Evolutionary conservation across 1,140 invertebrate genomes (phyloP), one percentile per base, ranked within the genome.

Genomic region (Chymomyza costata): DNA sequence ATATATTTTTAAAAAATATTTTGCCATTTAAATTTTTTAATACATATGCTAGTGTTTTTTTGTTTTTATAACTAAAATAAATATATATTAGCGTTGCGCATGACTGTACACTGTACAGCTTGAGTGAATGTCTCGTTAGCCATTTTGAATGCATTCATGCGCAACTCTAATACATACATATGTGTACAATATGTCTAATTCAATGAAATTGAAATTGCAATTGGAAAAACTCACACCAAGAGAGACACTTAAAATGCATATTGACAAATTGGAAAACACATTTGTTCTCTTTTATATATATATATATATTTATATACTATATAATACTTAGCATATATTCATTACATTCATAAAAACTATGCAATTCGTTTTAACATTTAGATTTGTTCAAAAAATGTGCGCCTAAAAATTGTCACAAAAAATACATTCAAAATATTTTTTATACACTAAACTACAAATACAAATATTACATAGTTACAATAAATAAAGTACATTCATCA

Each of bases 331-430:
- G n/a, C n/a, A n/a, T n/a, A n/a, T n/a, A n/a, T n/a, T n/a, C n/a
- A n/a, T n/a, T n/a, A n/a, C n/a, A n/a, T n/a, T n/a, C n/a, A n/a
- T n/a, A n/a, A n/a, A n/a, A n/a, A n/a, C n/a, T n/a, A 46, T 53
- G 66, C 28, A 51, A 45, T 43, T 57, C 35, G 43, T 35, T 18
- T 50, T 45, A 69, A 76, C 70, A 74, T 69, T 76, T 47, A 74
- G 69, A 68, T 69, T 43, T 18, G 17, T 43, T 28, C 55, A 63
- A 74, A 74, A 74, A 74, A 62, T 56, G 71, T 71, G 73, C 73
- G 56, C 48, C 63, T 64, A 71, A 76, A 65, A 76, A 76, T 71
- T 78, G 51, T 51, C 66, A 78, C 71, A 78, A 78, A 78, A 78
- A 25, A 25, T 25, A 80, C 73, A 78, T 64, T 80, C 63, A 78